A percentile compares a stretch with the other conserved stretches of the same genome.
These are phyloP conservation scores for Frieseomelitta varia DNA, from an alignment of 1,140 invertebrate genomes.

Conservation along the genomic window DNA sequence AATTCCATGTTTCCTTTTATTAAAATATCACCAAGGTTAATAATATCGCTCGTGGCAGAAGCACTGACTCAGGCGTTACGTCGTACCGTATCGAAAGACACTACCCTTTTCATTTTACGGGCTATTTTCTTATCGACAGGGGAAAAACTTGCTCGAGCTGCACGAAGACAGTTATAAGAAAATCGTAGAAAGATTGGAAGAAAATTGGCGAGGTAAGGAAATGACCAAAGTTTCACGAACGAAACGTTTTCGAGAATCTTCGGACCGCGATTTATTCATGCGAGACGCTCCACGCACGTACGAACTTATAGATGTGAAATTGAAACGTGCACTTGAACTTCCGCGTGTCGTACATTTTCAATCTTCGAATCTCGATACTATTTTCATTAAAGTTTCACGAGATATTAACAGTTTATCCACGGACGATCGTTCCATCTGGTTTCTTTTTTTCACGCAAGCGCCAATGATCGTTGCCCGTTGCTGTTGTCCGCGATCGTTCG, in stretches of 20 bases:
- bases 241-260: no score
- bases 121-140: not conserved
- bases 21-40: not conserved
- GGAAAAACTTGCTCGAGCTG: not conserved
- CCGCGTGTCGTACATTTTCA: no score
- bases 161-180: not conserved
- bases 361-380: constrained; percentile 15
- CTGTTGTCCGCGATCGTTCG: not conserved
- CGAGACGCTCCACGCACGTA: not conserved
- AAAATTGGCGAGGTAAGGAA: not conserved
- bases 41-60: not conserved
- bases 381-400: not conserved
- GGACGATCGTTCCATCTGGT: not conserved
- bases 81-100: not conserved
- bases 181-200: not conserved
- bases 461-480: not conserved
- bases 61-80: not conserved
- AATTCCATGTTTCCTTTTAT: not conserved
- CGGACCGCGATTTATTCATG: not conserved
- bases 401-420: not conserved
- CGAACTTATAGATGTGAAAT: not conserved
- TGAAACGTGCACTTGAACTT: no score
- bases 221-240: not conserved
- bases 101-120: not conserved
- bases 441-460: constrained; percentile 47